phyloP scores from a whole-genome alignment of 2,888 invertebrate species.

The Thymelicus acteon region DNA sequence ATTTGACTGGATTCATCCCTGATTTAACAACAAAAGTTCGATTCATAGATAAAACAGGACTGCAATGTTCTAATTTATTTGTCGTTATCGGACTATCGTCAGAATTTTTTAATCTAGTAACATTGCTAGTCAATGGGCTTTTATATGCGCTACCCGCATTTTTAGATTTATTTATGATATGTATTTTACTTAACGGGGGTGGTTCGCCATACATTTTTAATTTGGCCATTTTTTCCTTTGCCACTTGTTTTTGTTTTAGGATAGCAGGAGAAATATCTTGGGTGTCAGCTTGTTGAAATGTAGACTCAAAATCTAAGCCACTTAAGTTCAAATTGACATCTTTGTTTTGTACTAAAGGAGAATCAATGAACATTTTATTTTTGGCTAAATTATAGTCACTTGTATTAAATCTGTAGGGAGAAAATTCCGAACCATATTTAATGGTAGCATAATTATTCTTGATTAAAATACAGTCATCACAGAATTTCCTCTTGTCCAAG shows the following conservation, averaged over 20 bases:
- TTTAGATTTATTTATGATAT: conserved; percentile 67
- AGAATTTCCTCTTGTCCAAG: conserved; percentile 55
- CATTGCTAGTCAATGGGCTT: conserved; percentile 62
- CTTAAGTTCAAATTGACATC: conserved; percentile 66
- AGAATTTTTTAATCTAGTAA: conserved; percentile 46
- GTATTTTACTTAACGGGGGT: conserved; percentile 80
- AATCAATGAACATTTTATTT: conserved; percentile 65
- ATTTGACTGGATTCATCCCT: conserved; percentile 62
- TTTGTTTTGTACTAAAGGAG: conserved; percentile 53
- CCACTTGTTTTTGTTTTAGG: conserved; percentile 60
- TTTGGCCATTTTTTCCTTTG: conserved; percentile 75
- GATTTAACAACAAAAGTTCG: conserved; percentile 56
- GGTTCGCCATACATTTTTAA: conserved; percentile 83
- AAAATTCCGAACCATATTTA: conserved; percentile 56
- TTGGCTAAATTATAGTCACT: conserved; percentile 59
- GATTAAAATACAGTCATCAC: conserved; percentile 60
- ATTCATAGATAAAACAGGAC: conserved; percentile 59
- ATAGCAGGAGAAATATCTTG: conserved; percentile 61
- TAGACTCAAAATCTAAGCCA: conserved; percentile 76
- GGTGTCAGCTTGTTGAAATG: conserved; percentile 65
- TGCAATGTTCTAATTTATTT: conserved; percentile 46
- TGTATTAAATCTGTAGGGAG: conserved; percentile 65
- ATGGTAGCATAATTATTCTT: conserved; percentile 59
- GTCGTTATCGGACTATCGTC: conserved; percentile 43
- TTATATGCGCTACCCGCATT: conserved; percentile 68